A percentile compares a stretch with the other conserved stretches of the same genome.
Conservation (phyloP, 2,888 invertebrate genomes). For the Drosophila subquinaria region DNA sequence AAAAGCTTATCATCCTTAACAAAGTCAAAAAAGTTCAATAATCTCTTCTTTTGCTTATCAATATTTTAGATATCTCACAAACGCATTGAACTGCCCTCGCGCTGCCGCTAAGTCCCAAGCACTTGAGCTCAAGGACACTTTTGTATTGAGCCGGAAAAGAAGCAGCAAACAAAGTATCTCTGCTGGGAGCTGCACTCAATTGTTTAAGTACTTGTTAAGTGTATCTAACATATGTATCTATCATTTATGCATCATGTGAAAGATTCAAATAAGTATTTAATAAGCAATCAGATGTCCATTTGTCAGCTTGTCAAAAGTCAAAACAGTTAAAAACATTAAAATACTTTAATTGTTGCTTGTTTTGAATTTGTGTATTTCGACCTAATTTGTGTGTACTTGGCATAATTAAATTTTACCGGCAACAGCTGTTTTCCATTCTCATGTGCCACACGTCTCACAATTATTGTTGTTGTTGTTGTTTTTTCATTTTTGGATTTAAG, state of each 20-base stretch:
- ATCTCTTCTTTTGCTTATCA: not conserved
- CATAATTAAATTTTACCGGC: constrained; percentile 55
- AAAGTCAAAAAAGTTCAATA: not conserved
- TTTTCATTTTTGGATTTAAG: constrained; percentile 46
- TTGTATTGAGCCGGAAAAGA: constrained; percentile 16
- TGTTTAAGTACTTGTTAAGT: constrained; percentile 13
- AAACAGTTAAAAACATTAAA: not conserved
- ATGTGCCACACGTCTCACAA: constrained; percentile 6
- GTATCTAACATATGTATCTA: constrained; percentile 5
- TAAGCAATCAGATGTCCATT: constrained; percentile 44
- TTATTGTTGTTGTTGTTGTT: constrained; percentile 1
- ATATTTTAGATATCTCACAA: not conserved
- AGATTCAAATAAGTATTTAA: constrained; percentile 35
- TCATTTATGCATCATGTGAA: constrained; percentile 19
- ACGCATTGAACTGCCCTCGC: constrained; percentile 10
- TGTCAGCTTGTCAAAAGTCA: constrained; percentile 45
- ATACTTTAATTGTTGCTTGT: constrained; percentile 30
- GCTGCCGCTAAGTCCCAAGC: not conserved
- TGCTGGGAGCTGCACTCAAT: constrained; percentile 12
- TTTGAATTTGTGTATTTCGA: constrained; percentile 25
- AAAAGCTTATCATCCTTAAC: too few relatives aligned
- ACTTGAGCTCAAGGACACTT: constrained; percentile 15
- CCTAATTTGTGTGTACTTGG: constrained; percentile 61
- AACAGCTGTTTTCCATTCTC: constrained; percentile 49
- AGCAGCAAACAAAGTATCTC: constrained; percentile 11